Base-by-base conservation (phyloP, 2,888 invertebrate species). In the Lycocerus yunnanus region DNA sequence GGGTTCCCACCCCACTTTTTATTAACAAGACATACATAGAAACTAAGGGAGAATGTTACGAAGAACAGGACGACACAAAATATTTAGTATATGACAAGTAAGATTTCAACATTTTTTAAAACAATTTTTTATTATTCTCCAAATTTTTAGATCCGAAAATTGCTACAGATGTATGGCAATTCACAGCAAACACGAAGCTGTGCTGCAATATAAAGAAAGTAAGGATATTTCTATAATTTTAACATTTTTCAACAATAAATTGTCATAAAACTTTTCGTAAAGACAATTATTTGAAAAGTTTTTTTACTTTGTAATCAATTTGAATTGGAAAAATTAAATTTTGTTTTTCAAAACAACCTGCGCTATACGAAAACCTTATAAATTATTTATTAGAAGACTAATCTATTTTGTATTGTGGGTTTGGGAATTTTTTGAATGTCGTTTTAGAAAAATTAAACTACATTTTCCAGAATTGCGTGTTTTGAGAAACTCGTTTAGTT, bases 151-250 rank as follows among this genome's bases (percentile, higher is more conserved):
- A 84, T 85, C 87, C 69, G 90, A 90, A 20, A 90, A 90, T 80
- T 95, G 94, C 86, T 93, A 91, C 76, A 89, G 92, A 79, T 95
- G 94, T 84, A 89, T 95, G 85, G 93, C 93, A 67, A 93, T 95
- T 82, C 93, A 94, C 82, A 91, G 92, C 82, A 93, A 93, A 81
- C 94, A 94, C 85, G 88, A 89, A 80, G 93, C 94, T 82, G 93
- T 95, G 1, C 88, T 95, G 73, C 94, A 95, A 85, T 95, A 93
- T 85, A 95, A 94, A 90, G 94, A 94, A 88, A 93, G 94, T 94
- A 86, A 93, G 94, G 91, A 43, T 6, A 16, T 58, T 72, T 15
- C n/a, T 20, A 61, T 20, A 68, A 15, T 15, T 15, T 18, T 24
- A 15, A 16, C 16, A 66, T 66, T 20, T 66, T 18, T 66, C 9